These are phyloP conservation scores for Moxostoma hubbsi DNA, from an alignment of 2,797 vertebrate species.

Conservation along the genomic window DNA sequence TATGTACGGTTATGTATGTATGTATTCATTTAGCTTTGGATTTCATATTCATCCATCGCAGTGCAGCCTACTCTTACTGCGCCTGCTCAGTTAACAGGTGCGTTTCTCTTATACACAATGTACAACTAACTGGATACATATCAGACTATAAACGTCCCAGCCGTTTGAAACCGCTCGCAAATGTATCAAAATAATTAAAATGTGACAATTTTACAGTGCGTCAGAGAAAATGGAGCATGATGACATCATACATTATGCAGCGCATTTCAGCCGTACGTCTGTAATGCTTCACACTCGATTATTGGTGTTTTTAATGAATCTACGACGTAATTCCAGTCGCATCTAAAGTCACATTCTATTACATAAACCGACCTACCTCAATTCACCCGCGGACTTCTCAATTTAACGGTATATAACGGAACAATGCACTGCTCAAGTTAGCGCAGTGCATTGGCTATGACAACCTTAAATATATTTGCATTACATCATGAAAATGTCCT, in stretches of 20 bases:
- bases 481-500: not conserved
- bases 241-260: constrained; percentile 56
- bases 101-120: constrained; percentile 3
- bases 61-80: not conserved
- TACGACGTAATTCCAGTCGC: not conserved
- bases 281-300: not conserved
- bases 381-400: not conserved
- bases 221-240: constrained; percentile 41
- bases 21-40: not conserved
- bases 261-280: not conserved
- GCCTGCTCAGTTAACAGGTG: constrained; percentile 54
- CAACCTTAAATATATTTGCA: not conserved
- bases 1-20: not conserved
- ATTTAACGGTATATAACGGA: not conserved
- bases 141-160: not conserved
- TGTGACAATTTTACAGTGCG: constrained; percentile 5
- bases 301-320: not conserved
- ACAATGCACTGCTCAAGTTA: not conserved
- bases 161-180: not conserved
- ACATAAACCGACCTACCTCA: not conserved
- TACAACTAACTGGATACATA: not conserved
- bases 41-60: not conserved
- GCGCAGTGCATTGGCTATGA: constrained; percentile 6
- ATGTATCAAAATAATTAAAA: not conserved
- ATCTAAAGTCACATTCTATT: not conserved